Conservation (phyloP, 2,113 vertebrate genomes). For the Hucho hucho region DNA sequence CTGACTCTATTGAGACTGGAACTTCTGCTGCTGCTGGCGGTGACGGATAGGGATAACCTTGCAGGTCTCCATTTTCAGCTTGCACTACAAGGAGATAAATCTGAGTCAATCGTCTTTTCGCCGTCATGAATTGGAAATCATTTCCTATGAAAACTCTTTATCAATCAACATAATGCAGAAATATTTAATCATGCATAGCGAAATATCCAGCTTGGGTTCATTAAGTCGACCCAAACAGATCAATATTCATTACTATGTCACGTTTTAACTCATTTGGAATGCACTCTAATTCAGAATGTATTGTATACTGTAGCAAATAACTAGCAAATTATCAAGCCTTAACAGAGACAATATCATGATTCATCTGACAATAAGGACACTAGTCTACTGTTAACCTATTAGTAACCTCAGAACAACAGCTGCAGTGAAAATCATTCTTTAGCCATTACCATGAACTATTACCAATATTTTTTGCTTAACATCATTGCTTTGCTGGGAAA, state of each 20-base stretch:
- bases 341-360: background rate
- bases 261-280: background rate
- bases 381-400: background rate
- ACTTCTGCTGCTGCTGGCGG: conserved; percentile 41
- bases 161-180: background rate
- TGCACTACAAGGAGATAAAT: conserved; percentile 34
- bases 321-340: background rate
- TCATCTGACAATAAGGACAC: background rate
- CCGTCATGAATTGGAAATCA: background rate
- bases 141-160: background rate
- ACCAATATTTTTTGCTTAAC: too few relatives aligned
- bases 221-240: background rate
- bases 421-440: background rate
- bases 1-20: conserved; percentile 41
- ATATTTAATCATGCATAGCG: background rate
- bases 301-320: background rate
- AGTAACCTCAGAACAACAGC: background rate
- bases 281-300: background rate
- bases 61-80: conserved; percentile 40
- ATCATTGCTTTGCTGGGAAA: too few relatives aligned
- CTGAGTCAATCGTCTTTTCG: background rate
- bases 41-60: conserved; percentile 31
- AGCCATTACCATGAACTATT: too few relatives aligned
- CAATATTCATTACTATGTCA: background rate
- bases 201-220: background rate